Conservation (phyloP, 2,797 vertebrate genomes). For the Dromococcyx pavoninus region DNA sequence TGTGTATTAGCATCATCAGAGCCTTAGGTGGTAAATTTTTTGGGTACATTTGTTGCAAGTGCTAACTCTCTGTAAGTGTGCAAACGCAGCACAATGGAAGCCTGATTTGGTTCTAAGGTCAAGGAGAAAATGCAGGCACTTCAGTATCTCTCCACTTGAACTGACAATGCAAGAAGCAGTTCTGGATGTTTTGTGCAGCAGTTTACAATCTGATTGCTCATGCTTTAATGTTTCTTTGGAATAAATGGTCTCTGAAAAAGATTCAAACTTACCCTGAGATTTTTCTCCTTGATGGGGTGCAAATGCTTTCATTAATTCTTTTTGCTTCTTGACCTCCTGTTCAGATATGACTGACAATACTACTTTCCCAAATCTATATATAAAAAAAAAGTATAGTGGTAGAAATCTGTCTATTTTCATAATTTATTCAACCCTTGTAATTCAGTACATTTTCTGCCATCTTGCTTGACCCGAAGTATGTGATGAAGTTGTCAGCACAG, state of each 20-base stretch:
- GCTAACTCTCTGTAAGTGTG: not conserved
- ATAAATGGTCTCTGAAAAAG: not conserved
- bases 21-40: not conserved
- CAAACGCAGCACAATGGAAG: not conserved
- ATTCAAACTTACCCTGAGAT: not conserved
- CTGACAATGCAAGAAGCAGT: not conserved
- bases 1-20: not conserved
- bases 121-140: not conserved
- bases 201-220: not conserved
- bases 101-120: not conserved
- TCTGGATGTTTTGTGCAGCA: not conserved
- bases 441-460: not conserved
- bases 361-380: not conserved
- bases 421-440: not conserved
- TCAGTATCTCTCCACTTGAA: not conserved
- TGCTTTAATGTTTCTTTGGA: not conserved
- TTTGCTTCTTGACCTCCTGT: not conserved
- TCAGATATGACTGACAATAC: not conserved
- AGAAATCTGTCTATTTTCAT: not conserved
- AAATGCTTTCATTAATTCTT: not conserved
- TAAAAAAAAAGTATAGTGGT: not conserved
- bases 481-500: not conserved
- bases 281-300: accelerated
- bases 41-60: not conserved
- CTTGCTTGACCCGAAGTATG: not conserved